phyloP scores from a whole-genome alignment of 1,140 invertebrate species.

The Drosophila carrolli region DNA sequence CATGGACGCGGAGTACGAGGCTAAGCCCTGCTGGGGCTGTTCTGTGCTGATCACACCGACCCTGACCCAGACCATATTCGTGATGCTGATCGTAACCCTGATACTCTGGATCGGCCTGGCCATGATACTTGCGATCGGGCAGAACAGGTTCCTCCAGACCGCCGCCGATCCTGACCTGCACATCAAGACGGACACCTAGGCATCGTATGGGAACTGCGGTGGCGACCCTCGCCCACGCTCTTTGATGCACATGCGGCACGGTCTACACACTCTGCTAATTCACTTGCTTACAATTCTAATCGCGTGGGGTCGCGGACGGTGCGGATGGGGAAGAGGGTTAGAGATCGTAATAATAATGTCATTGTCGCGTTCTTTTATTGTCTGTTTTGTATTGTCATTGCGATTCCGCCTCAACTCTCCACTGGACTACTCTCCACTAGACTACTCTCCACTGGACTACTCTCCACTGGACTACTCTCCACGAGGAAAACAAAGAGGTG shows the following conservation, averaged over 20 bases:
- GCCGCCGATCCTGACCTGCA: constrained; percentile 36
- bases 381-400: constrained; percentile 51
- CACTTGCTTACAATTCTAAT: constrained; percentile 77
- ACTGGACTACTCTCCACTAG: constrained; percentile 6
- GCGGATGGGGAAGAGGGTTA: constrained; percentile 6
- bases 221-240: constrained; percentile 38
- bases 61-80: constrained; percentile 25
- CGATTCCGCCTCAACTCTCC: constrained; percentile 20
- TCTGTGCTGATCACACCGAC: constrained; percentile 3
- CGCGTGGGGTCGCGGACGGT: constrained; percentile 23
- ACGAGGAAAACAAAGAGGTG: constrained; percentile 16
- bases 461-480: constrained; percentile 8
- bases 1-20: constrained; percentile 5
- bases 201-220: constrained; percentile 9
- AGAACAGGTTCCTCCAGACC: constrained; percentile 2
- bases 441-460: constrained; percentile 1
- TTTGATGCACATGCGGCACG: constrained; percentile 38
- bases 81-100: neutral
- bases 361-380: constrained; percentile 72
- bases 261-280: constrained; percentile 53
- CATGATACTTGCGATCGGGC: constrained; percentile 45
- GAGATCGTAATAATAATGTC: constrained; percentile 73
- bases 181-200: constrained; percentile 39
- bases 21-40: constrained; percentile 56
- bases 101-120: constrained; percentile 31